phyloP scores from a whole-genome alignment of 2,113 vertebrate species.

The Opisthocomus hoazin region DNA sequence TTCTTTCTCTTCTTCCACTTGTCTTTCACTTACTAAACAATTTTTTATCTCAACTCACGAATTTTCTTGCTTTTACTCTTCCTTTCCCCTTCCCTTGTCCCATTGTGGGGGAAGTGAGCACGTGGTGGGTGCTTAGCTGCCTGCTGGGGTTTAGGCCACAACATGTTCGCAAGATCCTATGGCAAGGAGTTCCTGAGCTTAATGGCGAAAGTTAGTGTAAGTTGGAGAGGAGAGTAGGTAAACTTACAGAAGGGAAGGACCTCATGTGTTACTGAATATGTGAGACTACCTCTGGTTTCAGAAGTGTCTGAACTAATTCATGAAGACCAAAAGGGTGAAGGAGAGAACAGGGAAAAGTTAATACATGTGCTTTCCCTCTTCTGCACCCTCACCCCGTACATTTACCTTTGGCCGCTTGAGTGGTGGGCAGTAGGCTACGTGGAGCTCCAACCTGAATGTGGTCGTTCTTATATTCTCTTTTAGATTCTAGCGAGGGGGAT shows the following conservation, averaged over 20 bases:
- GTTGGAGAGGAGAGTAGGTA: not conserved
- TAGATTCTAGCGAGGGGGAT: not conserved
- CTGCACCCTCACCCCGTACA: accelerated
- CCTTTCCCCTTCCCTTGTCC: not conserved
- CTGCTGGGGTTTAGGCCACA: not conserved
- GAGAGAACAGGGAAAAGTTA: not conserved
- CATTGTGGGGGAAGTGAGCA: not conserved
- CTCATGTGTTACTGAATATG: not conserved
- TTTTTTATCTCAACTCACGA: not conserved
- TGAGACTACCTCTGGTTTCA: not conserved
- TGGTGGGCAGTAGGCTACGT: accelerated
- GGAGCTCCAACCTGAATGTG: not conserved
- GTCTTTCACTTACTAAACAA: not conserved
- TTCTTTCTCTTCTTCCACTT: not conserved
- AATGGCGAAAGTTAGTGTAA: not conserved
- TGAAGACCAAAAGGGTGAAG: not conserved
- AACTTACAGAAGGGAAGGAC: not conserved
- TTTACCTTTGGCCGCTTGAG: not conserved
- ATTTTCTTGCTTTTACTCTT: not conserved
- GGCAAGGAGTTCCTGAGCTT: not conserved
- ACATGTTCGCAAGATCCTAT: not conserved
- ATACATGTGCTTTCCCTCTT: not conserved
- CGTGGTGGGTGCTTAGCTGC: not conserved
- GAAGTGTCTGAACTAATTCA: not conserved
- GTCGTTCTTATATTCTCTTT: not conserved